A percentile compares a stretch with the other conserved stretches of the same genome.
These are phyloP conservation scores for Ornithorhynchus anatinus DNA, from an alignment of 2,113 vertebrate genomes.

Conservation along the genomic window DNA sequence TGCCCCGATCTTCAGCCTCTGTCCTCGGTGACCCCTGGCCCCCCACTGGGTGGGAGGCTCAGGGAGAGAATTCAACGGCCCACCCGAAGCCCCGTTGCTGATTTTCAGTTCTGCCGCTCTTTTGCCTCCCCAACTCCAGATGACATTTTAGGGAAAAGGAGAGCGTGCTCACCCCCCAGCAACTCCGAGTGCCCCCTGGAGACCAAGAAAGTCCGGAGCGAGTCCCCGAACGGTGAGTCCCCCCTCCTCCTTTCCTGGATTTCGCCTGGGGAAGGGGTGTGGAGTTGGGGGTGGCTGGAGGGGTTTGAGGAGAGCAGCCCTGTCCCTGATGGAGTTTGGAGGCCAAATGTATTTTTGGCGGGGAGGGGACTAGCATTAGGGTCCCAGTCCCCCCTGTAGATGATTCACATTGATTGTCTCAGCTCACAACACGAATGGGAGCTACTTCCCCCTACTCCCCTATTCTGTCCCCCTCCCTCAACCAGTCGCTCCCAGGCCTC, in stretches of 20 bases:
- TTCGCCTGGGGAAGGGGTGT: neutral
- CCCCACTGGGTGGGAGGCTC: constrained; percentile 24
- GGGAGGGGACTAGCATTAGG: no score
- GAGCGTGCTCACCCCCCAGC: constrained; percentile 89
- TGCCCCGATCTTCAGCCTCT: no score
- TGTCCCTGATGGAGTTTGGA: constrained; percentile 30
- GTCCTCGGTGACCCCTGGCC: neutral
- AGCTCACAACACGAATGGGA: no score
- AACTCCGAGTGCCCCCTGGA: constrained; percentile 91
- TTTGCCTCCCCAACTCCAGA: constrained; percentile 66
- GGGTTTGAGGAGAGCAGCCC: no score
- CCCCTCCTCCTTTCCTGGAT: constrained; percentile 10
- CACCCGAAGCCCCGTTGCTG: constrained; percentile 52
- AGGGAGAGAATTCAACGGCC: constrained; percentile 30
- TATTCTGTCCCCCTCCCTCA: no score
- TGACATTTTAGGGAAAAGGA: constrained; percentile 90
- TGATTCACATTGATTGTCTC: no score
- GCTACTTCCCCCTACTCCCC: no score
- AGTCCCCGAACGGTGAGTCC: constrained; percentile 90
- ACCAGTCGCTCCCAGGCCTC: no score
- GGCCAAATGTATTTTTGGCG: constrained; percentile 38
- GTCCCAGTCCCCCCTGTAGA: no score
- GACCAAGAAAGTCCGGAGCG: constrained; percentile 89
- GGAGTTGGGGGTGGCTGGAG: neutral
- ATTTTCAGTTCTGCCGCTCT: neutral